Base-by-base conservation (phyloP, 1,140 invertebrate genomes). In the Phymorhynchus buccinoides region DNA sequence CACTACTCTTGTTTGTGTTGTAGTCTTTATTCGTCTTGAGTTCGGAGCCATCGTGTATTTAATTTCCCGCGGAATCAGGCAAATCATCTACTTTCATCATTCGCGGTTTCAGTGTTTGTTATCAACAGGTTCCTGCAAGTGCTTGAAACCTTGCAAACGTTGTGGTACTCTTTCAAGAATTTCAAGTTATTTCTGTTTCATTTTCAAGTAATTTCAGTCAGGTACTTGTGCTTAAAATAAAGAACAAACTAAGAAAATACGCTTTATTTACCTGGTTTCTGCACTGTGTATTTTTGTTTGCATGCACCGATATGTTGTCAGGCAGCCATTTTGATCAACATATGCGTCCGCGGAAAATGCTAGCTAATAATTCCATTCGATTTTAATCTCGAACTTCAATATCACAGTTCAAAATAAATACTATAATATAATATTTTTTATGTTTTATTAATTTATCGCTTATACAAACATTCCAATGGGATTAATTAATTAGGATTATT, bases 261-360 rank as follows among this genome's bases (percentile, higher is more conserved):
- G 14, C 7, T 79, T 79, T 79, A 16, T 41, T 48, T 30, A 79
- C 41, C 42, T 52, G n/a, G 32, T 18, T 35, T 3, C 42, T n/a
- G 27, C 22, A 68, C 37, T 66, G 48, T 41, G 30, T 66, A 41
- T 18, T 22, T 56, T 41, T 81, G 48, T 81, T 81, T 56, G 80
- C 52, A n/a, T 39, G 37, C 37, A 81, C 35, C 68, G 48, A 32
- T 41, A 73, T 85, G 84, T 80, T 56, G 79, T 81, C 79, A 80
- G 78, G 80, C 78, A 85, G 84, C 78, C 78, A 85, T 81, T n/a
- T 79, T 75, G 39, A 80, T 68, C 71, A 68, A 78, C 71, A 85
- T 37, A 62, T 22, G 56, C 56, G 56, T 27, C 56, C 56, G 56
- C 4, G 4, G 56, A 27, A 27, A 22, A 62, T 12, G 22, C 4